Base-by-base conservation (phyloP, 2,797 vertebrate species). In the Hoplostethus mediterraneus region DNA sequence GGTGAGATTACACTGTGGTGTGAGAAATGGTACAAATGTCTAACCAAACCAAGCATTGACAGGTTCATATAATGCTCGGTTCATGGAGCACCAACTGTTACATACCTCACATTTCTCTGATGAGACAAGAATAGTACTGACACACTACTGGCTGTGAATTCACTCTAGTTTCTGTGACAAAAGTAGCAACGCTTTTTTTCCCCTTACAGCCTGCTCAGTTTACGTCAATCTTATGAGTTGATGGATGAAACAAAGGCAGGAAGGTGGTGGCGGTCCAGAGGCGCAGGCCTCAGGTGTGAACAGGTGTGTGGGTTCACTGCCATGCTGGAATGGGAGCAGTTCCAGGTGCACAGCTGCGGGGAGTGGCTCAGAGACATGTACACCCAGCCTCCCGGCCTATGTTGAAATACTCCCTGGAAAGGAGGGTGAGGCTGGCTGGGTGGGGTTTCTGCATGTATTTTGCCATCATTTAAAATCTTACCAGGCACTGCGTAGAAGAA, bases 241-340 rank as follows among this genome's bases (percentile, higher is more conserved):
- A 90, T 85, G 75, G 87, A 91, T 83, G 88, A 69, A 81, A 89
- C 81, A 89, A 91, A 90, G 72, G 80, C 74, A 73, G 70, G 53
- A 11, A 81, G 75, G 81, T 78, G 83, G 74, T 82, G 86, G 74
- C 54, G 66, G 83, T 88, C 80, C 85, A 67, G 76, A 90, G 87
- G 92, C 69, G 44, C 83, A 67, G 87, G 89, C 89, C 88, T 92
- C 87, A 92, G 93, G 92, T 93, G 94, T 91, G 91, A 95, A 93
- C 93, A 94, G 93, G 91, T 93, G 94, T 90, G 88, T 85, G 81
- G 94, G 94, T 95, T 95, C 93, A 94, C 84, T 92, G 90, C 81
- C 79, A 87, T 91, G 89, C 87, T 81, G 92, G 93, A 94, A 95
- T 95, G 92, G 87, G 90, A 93, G 84, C 81, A 75, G 83, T 79